Base-by-base conservation (phyloP, 2,797 vertebrate species). In the Argya squamiceps region DNA sequence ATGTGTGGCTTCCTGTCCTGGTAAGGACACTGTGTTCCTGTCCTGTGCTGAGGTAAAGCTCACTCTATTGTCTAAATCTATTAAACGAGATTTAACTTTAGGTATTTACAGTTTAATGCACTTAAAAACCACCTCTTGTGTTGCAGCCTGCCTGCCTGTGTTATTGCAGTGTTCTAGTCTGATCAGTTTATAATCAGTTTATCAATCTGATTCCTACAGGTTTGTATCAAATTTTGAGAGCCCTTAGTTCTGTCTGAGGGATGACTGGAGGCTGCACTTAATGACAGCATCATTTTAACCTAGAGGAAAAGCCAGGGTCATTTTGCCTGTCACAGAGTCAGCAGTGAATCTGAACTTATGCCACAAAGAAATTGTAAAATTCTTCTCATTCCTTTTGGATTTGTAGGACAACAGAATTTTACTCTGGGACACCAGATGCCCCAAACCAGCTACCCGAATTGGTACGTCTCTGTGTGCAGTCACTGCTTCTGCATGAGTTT, bases 401-500 rank as follows among this genome's bases (percentile, higher is more conserved):
- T 83, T 88, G 11, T 81, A 99, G 99, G 99, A 99, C 84, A 98
- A 97, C 64, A 98, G 99, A 74, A 98, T 99, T 95, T 97, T 99
- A 96, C 97, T 99, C 77, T 99, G 99, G 99, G 99, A 99, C 96
- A 98, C 97, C 86, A 99, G 99, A 95, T 99, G 99, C 97, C 98
- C 99, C 78, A 99, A 99, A 98, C 99, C 99, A 46, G 99, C 99
- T 36, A 97, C 98, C 92, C 98, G 98, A 94, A 98, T 99, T 63
- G 98, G 99, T 99, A 97, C 93, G 98, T 93, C 73, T 77, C 22
- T 65, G 22, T 43, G 6, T 32, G 50, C 41, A 64, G n/a, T 36
- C 47, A 6, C 68, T 79, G 73, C 68, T 58, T 67, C 23, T 49
- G 11, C 46, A 2, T 24, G 59, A n/a, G 13, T 27, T 67, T 44